A percentile compares a stretch with the other conserved stretches of the same genome.
Evolutionary conservation across 2,888 invertebrate genomes (phyloP).

Genomic region (Drosophila mulleri): DNA sequence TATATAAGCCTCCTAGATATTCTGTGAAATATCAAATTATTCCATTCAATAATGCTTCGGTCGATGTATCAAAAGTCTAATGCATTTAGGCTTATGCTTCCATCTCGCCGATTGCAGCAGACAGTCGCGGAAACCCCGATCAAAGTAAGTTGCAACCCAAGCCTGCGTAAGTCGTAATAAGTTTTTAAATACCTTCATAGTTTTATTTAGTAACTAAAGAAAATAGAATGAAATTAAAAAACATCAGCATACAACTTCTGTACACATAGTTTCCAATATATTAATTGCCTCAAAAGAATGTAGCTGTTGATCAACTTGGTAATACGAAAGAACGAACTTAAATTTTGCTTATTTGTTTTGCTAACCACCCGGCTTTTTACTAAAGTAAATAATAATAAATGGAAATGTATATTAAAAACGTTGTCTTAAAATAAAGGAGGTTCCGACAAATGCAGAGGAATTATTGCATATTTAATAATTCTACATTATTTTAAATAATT

Average conservation of each 20-base stretch:
- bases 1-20: neutral
- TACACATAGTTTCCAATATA: neutral
- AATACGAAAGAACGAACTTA: neutral
- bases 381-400: neutral
- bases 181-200: neutral
- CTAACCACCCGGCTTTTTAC: neutral
- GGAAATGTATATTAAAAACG: neutral
- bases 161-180: neutral
- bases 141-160: constrained; percentile 41
- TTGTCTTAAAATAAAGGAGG: neutral
- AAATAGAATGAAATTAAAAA: neutral
- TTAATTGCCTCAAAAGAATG: neutral
- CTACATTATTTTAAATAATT: neutral
- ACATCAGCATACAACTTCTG: neutral
- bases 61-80: constrained; percentile 43
- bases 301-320: neutral
- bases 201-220: neutral
- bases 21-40: neutral
- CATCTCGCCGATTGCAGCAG: constrained; percentile 60
- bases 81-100: constrained; percentile 37
- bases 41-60: constrained; percentile 44
- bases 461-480: neutral
- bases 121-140: constrained; percentile 50
- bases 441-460: too few relatives aligned
- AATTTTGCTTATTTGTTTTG: neutral